Evolutionary conservation across 2,888 invertebrate species (phyloP).

Genomic region (Agrochola lota): DNA sequence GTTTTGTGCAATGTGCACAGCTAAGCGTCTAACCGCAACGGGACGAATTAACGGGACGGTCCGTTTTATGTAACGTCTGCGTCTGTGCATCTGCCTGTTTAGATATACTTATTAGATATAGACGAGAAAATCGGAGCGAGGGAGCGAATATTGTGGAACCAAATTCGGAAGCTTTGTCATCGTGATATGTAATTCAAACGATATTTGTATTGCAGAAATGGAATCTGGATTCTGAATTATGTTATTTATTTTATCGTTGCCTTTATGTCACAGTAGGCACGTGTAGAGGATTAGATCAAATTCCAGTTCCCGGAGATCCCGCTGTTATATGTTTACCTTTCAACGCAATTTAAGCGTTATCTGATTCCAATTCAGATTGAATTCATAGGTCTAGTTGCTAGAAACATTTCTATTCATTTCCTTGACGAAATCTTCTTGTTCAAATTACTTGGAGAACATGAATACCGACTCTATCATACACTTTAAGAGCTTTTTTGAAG

Average conservation of each 20-base stretch:
- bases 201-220: slow-evolving; percentile 11
- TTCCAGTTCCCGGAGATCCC: slow-evolving; percentile 24
- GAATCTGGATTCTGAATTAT: neutral
- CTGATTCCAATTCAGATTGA: slow-evolving; percentile 3
- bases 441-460: slow-evolving; percentile 6
- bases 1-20: slow-evolving; percentile 57
- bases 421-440: neutral
- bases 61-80: slow-evolving; percentile 47
- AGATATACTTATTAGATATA: slow-evolving; percentile 17
- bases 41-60: slow-evolving; percentile 65
- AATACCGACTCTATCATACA: slow-evolving; percentile 19
- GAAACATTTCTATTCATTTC: neutral
- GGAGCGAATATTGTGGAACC: neutral
- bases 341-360: slow-evolving; percentile 19
- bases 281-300: slow-evolving; percentile 40
- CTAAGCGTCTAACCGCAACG: slow-evolving; percentile 59
- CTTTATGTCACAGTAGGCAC: slow-evolving; percentile 2
- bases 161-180: neutral
- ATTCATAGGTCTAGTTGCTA: neutral
- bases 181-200: neutral
- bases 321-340: slow-evolving; percentile 33
- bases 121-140: neutral
- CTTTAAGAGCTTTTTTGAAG: slow-evolving; percentile 24
- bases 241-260: slow-evolving; percentile 24
- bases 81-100: slow-evolving; percentile 28